Conservation (phyloP, 2,888 invertebrate genomes). For the Amiota communis region DNA sequence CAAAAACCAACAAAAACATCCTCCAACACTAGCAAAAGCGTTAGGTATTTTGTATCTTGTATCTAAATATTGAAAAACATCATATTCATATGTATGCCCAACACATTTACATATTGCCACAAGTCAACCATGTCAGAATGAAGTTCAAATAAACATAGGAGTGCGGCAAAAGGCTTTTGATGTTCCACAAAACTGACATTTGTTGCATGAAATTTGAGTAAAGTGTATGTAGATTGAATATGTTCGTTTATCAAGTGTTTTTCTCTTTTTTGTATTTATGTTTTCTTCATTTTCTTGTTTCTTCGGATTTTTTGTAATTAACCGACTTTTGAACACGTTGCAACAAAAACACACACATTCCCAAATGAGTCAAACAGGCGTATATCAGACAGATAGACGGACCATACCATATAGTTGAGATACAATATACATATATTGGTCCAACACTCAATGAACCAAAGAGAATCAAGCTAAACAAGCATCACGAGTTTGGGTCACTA, state of each 20-base stretch:
- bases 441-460: too few species aligned
- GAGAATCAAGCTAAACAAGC: too few species aligned
- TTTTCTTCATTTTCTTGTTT: too few species aligned
- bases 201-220: conserved; percentile 30
- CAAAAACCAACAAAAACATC: not conserved
- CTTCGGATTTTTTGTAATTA: conserved; percentile 52
- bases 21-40: not conserved
- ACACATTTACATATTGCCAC: not conserved
- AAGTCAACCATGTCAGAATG: not conserved
- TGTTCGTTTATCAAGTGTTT: conserved; percentile 34
- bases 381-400: too few species aligned
- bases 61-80: conserved; percentile 1
- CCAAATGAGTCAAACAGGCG: not conserved
- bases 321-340: conserved; percentile 64
- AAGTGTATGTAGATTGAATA: conserved; percentile 25
- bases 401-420: too few species aligned
- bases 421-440: too few species aligned
- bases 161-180: not conserved
- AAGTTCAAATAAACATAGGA: conserved; percentile 6
- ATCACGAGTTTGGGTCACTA: not conserved
- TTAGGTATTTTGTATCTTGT: not conserved
- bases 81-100: not conserved
- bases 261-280: conserved; percentile 60
- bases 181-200: conserved; percentile 20
- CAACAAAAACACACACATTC: conserved; percentile 19